Conservation (phyloP, 2,797 vertebrate genomes). For the Antennarius maculatus region DNA sequence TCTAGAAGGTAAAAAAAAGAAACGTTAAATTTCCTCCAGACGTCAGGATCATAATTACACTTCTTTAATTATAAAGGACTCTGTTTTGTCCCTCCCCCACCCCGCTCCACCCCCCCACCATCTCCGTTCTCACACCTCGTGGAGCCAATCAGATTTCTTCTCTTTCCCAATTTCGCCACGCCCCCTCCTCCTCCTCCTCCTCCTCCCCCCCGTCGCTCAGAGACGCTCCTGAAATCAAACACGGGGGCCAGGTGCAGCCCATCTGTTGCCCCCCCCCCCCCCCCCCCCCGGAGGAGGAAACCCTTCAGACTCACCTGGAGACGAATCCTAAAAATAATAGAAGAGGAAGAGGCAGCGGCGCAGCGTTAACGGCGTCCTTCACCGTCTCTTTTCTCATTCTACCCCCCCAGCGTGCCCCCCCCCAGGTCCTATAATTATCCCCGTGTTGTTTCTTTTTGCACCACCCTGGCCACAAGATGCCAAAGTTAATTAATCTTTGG, state of each 20-base stretch:
- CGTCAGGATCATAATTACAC: too few species aligned
- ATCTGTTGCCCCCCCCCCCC: constrained; percentile 75
- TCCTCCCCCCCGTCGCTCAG: constrained; percentile 48
- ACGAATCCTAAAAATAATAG: constrained; percentile 15
- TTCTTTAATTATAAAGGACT: too few species aligned
- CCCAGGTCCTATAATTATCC: constrained; percentile 71
- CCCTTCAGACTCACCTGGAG: neutral
- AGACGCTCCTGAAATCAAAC: constrained; percentile 84
- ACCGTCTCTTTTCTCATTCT: constrained; percentile 58
- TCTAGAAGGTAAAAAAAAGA: too few species aligned
- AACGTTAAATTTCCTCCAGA: too few species aligned
- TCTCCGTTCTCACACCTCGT: constrained; percentile 49
- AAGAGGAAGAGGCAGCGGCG: constrained; percentile 10
- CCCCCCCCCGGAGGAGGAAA: neutral
- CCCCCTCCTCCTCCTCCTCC: constrained; percentile 41
- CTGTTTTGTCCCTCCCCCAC: too few species aligned
- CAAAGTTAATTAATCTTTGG: constrained; percentile 80
- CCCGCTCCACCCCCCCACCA: neutral
- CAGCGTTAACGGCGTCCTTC: constrained; percentile 71
- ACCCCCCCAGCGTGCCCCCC: constrained; percentile 50
- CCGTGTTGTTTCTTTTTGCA: constrained; percentile 77
- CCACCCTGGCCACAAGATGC: constrained; percentile 67
- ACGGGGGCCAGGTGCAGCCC: constrained; percentile 81
- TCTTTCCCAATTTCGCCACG: neutral
- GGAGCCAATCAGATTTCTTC: constrained; percentile 32